Evolutionary conservation across 2,797 vertebrate species (phyloP).

Genomic region (Coendou prehensilis): DNA sequence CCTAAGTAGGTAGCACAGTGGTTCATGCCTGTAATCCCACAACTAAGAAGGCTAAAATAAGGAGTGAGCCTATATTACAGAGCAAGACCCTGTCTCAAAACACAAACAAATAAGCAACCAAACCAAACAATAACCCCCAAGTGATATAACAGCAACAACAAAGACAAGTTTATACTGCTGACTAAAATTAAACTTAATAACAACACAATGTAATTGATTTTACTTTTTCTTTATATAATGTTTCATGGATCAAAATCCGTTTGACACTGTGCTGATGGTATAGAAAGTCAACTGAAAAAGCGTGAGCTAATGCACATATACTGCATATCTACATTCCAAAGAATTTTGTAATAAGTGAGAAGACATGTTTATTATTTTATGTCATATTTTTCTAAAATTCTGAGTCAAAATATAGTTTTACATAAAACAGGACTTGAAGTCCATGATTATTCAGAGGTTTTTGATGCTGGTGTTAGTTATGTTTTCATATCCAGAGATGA

Average conservation of each 20-base stretch:
- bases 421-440: constrained; percentile 40
- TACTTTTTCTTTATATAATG: not conserved
- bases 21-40: not conserved
- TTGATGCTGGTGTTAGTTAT: constrained; percentile 50
- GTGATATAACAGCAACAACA: not conserved
- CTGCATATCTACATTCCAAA: not conserved
- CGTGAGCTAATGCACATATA: not conserved
- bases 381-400: constrained; percentile 49
- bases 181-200: not conserved
- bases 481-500: constrained; percentile 62
- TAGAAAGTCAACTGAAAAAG: not conserved
- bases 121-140: not conserved
- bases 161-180: not conserved
- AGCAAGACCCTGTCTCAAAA: not conserved
- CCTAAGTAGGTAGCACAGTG: not conserved
- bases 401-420: constrained; percentile 49
- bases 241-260: constrained; percentile 21
- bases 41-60: not conserved
- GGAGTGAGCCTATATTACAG: not conserved
- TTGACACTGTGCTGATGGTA: not conserved
- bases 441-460: not conserved
- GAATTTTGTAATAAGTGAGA: not conserved
- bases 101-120: not conserved
- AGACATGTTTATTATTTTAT: constrained; percentile 66
- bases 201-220: not conserved